Percentiles rank a stretch among this genome's conserved stretches.
Evolutionary conservation across 2,888 invertebrate genomes (phyloP).

Genomic region (Chironomus riparius): DNA sequence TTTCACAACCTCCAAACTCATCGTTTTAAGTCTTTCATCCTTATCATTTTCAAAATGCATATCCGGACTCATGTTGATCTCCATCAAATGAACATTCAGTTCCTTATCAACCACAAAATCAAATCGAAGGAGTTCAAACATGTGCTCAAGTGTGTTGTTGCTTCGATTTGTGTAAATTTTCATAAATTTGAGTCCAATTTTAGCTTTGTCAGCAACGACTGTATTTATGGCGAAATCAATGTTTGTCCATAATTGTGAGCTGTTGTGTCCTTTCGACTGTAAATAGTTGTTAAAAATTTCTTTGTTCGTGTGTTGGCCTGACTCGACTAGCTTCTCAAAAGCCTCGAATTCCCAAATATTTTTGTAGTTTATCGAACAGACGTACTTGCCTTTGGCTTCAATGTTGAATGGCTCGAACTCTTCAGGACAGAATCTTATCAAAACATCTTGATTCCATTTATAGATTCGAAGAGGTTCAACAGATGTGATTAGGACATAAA

Average conservation of each 20-base stretch:
- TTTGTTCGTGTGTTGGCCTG: too few relatives aligned
- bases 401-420: background rate
- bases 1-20: background rate
- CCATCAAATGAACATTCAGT: background rate
- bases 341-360: background rate
- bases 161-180: background rate
- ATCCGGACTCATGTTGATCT: constrained; percentile 17
- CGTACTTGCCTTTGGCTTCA: background rate
- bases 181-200: background rate
- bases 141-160: background rate
- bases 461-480: constrained; percentile 10
- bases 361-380: background rate
- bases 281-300: too few relatives aligned
- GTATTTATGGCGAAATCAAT: constrained; percentile 2
- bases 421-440: constrained; percentile 3
- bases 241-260: background rate
- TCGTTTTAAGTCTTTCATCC: background rate
- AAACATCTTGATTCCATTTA: background rate
- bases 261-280: background rate
- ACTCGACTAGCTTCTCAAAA: background rate
- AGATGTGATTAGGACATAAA: constrained; percentile 9
- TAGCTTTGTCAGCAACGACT: background rate
- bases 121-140: constrained; percentile 12
- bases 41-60: background rate
- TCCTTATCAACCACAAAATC: constrained; percentile 12